Percentiles rank a stretch among this genome's conserved stretches.
phyloP scores from a whole-genome alignment of 2,888 invertebrate genomes.

The Deroplatys truncata region DNA sequence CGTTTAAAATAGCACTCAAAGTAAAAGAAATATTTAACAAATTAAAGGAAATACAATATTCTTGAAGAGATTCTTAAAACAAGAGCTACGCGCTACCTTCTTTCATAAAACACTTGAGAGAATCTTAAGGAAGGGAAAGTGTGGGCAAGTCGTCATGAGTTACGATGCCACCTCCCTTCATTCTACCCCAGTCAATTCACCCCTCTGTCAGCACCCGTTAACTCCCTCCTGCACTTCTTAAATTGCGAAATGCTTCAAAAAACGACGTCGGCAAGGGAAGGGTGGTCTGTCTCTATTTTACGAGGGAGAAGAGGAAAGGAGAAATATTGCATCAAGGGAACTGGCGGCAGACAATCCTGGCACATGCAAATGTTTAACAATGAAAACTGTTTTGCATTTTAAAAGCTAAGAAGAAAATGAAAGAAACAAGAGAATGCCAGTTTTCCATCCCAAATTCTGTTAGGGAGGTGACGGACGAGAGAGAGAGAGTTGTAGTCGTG shows the following conservation, averaged over 20 bases:
- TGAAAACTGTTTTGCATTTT: slow-evolving; percentile 16
- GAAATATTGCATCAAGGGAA: neutral
- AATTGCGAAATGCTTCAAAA: slow-evolving; percentile 13
- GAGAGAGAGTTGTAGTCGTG: neutral
- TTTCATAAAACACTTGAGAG: neutral
- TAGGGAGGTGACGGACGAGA: neutral
- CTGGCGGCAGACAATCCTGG: slow-evolving; percentile 4
- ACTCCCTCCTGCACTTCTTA: slow-evolving; percentile 2
- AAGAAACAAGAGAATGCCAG: neutral
- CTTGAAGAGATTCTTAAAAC: neutral
- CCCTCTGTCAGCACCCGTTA: neutral
- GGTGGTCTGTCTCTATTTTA: neutral
- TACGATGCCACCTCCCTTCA: neutral
- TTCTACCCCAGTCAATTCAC: neutral
- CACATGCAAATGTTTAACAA: slow-evolving; percentile 16
- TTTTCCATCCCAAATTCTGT: neutral
- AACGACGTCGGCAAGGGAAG: neutral
- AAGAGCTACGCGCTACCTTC: neutral
- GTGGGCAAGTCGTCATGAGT: neutral
- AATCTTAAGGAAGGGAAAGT: slow-evolving; percentile 6
- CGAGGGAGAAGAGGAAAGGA: neutral
- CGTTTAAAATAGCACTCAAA: too few species aligned
- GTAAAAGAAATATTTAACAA: neutral
- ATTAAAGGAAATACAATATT: neutral
- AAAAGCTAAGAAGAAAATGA: neutral